Percentiles rank a stretch among this genome's conserved stretches.
Conservation (phyloP, 2,797 vertebrate species). For the Neoniphon sammara region DNA sequence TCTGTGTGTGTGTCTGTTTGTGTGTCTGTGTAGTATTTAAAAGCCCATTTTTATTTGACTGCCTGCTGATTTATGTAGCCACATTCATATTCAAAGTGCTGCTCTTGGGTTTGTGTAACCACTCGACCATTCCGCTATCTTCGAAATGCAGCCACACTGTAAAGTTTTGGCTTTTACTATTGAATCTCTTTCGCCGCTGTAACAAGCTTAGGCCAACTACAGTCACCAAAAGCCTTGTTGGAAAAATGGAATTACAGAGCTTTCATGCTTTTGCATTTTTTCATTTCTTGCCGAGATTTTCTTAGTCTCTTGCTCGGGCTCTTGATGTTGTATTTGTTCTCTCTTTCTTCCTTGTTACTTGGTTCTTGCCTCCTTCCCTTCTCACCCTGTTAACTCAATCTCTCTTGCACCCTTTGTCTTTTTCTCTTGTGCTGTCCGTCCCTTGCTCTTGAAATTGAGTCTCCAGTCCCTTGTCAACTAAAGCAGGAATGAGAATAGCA, state of each 20-base stretch:
- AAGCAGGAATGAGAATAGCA: constrained; percentile 18
- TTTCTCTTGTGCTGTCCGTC: neutral
- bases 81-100: constrained; percentile 68
- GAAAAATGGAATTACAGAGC: constrained; percentile 20
- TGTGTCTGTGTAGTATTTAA: constrained; percentile 29
- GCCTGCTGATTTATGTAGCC: constrained; percentile 39
- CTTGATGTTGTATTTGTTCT: too few species aligned
- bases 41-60: constrained; percentile 44
- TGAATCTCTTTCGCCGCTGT: constrained; percentile 34
- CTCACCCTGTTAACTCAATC: constrained; percentile 6
- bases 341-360: neutral
- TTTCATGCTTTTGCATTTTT: constrained; percentile 7
- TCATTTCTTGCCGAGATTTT: constrained; percentile 27
- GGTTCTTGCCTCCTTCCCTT: neutral
- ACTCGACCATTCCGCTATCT: constrained; percentile 51
- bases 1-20: neutral
- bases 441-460: constrained; percentile 16
- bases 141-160: constrained; percentile 51
- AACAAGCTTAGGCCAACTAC: constrained; percentile 39
- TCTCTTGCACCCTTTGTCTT: neutral
- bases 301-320: constrained; percentile 15
- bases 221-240: constrained; percentile 9
- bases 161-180: constrained; percentile 52
- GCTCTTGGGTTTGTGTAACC: constrained; percentile 49
- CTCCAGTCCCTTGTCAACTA: constrained; percentile 27